Evolutionary conservation across 2,888 invertebrate species (phyloP).

Genomic region (Syrista parreyssii): DNA sequence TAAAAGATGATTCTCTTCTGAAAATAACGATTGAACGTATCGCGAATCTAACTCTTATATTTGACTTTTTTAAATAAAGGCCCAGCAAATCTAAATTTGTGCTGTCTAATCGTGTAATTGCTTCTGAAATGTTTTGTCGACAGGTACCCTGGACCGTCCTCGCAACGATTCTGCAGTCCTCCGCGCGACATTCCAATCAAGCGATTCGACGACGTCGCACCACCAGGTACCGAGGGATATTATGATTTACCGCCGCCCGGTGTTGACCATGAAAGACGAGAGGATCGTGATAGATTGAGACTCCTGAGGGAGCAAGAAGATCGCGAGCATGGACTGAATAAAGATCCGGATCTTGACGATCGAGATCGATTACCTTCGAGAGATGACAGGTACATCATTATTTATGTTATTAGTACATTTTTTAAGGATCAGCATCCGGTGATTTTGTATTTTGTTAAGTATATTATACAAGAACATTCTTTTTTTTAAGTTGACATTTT

Average conservation of each 20-base stretch:
- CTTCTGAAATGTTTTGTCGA: conserved; percentile 42
- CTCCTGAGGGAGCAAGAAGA: conserved; percentile 52
- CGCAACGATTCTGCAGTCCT: conserved; percentile 52
- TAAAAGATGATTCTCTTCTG: background rate
- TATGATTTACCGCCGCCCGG: conserved; percentile 62
- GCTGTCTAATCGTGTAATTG: background rate
- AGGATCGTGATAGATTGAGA: conserved; percentile 49
- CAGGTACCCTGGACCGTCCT: conserved; percentile 57
- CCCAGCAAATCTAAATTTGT: background rate
- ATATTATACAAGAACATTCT: background rate
- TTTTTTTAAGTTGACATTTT: conserved; percentile 7
- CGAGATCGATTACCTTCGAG: conserved; percentile 49
- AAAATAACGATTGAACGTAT: background rate
- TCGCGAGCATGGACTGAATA: conserved; percentile 47
- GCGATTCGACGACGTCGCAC: conserved; percentile 63
- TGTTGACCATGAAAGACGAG: conserved; percentile 58
- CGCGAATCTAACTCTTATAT: background rate
- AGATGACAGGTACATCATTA: conserved; percentile 53
- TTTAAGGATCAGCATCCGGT: background rate
- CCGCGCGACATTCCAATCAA: conserved; percentile 52
- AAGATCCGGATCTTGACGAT: conserved; percentile 56
- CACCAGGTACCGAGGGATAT: conserved; percentile 68
- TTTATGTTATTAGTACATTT: background rate
- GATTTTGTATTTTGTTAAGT: no score
- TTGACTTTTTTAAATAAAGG: background rate